Conservation (phyloP, 23 tunicate genomes). For the Trididemnum nubilum region DNA sequence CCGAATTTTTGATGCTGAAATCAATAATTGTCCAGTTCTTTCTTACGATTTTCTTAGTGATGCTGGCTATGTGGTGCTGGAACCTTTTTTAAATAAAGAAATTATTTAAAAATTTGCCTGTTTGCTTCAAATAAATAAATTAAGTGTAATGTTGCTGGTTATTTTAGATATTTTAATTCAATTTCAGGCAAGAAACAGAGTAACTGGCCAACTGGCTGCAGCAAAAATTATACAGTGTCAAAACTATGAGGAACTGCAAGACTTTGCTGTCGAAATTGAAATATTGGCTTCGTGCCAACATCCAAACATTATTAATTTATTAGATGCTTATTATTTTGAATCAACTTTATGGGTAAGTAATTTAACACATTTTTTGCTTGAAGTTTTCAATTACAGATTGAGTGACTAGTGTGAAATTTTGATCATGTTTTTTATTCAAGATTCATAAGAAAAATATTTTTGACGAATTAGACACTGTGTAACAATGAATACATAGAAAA, state of each 20-base stretch:
- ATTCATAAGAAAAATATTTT: not conserved
- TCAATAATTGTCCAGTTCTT: too few species aligned
- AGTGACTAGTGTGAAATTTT: too few species aligned
- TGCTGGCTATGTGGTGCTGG: too few species aligned
- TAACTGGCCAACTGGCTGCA: slow-evolving; percentile 82
- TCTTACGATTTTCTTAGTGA: too few species aligned
- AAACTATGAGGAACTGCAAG: slow-evolving; percentile 86
- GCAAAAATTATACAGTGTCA: slow-evolving; percentile 92
- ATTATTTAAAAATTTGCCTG: too few species aligned
- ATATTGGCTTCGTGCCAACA: slow-evolving; percentile 86
- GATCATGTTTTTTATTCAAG: not conserved
- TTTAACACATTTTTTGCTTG: not conserved
- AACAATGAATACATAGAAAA: too few species aligned
- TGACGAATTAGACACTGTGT: too few species aligned
- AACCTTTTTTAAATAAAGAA: too few species aligned
- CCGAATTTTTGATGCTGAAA: too few species aligned
- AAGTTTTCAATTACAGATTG: too few species aligned
- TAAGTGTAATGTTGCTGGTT: too few species aligned
- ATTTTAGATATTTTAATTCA: not conserved
- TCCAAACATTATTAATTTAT: slow-evolving; percentile 79
- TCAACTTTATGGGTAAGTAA: slow-evolving; percentile 85
- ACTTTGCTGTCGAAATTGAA: slow-evolving; percentile 88
- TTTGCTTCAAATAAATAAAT: too few species aligned
- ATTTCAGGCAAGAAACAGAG: slow-evolving; percentile 69
- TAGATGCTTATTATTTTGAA: slow-evolving; percentile 92